Evolutionary conservation across 2,797 vertebrate genomes (phyloP), one percentile per base, ranked within the genome.

Genomic region (Dallia pectoralis): DNA sequence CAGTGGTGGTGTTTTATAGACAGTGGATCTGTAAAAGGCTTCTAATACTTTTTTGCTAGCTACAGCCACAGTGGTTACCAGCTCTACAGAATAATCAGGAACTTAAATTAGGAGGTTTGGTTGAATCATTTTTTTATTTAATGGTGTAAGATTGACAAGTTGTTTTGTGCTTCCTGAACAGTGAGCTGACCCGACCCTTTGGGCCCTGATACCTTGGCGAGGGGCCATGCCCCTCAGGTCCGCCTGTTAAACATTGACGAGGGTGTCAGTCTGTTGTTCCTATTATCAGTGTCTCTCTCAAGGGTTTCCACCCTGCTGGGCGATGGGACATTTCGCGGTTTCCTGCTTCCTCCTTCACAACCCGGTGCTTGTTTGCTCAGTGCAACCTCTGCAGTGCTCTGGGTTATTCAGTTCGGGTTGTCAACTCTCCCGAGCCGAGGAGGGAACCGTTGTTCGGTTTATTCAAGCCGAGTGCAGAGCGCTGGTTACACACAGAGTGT

Each of bases 371-470:
- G 64, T 36, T 44, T 36, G 64, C n/a, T 44, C n/a, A 40, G 32
- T 40, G 64, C 33, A 12, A 40, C 32, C 33, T 67, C 33, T 3
- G 64, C 75, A 62, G 25, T 59, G 30, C 53, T 67, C 61, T 51
- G 53, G 70, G 67, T 29, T 29, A 48, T 79, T 63, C 40, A 67
- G 15, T 59, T 1, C 49, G 0, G 72, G 59, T 72, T 72, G 74
- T 78, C 27, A 78, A 69, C 74, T 68, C 49, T 72, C 32, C 40
- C 44, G 14, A 71, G 79, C 74, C 62, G 56, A 70, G 74, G 70
- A 5, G 7, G 77, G 71, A 81, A 74, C 77, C 44, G 40, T 67
- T 69, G 1, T 81, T n/a, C n/a, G n/a, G 77, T 87, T 84, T 78
- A 74, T 78, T 70, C 16, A 51, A 22, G 19, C 33, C 7, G 33